Conservation (phyloP, 2,888 invertebrate genomes). For the Cerceris ruficornis region DNA sequence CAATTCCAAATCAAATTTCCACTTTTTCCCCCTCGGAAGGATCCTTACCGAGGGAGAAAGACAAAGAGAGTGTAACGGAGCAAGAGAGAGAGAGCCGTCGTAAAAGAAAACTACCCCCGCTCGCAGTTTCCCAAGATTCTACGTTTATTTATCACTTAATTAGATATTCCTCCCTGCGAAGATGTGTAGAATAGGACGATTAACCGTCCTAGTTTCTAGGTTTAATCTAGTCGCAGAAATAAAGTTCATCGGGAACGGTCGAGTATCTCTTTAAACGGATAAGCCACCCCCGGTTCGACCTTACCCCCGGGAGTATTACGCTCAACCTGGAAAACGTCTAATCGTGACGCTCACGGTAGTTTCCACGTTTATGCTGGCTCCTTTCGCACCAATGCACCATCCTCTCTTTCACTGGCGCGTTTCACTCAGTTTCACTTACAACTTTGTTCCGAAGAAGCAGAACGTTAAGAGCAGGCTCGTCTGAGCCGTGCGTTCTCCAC, state of each 20-base stretch:
- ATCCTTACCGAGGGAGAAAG: neutral
- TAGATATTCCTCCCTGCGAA: conserved; percentile 33
- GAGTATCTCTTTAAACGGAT: conserved; percentile 52
- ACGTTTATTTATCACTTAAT: conserved; percentile 46
- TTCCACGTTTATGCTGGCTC: conserved; percentile 34
- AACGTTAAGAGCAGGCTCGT: no score
- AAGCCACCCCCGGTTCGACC: conserved; percentile 27
- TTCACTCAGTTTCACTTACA: neutral
- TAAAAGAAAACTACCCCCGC: neutral
- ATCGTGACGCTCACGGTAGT: conserved; percentile 52
- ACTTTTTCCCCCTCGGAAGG: neutral
- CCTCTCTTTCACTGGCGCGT: neutral
- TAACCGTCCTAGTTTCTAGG: conserved; percentile 26
- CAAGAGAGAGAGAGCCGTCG: neutral
- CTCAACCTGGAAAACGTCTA: conserved; percentile 52
- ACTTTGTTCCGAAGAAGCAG: no score
- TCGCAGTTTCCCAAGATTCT: neutral
- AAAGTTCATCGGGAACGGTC: conserved; percentile 46
- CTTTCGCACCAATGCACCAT: conserved; percentile 13
- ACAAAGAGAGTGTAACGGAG: neutral
- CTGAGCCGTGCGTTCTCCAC: neutral
- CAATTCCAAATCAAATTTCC: neutral
- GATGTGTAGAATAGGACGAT: conserved; percentile 36
- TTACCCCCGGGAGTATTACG: conserved; percentile 31
- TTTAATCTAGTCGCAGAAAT: conserved; percentile 46